Base-by-base conservation (phyloP, 2,113 vertebrate species). In the Nansenia antarctica region DNA sequence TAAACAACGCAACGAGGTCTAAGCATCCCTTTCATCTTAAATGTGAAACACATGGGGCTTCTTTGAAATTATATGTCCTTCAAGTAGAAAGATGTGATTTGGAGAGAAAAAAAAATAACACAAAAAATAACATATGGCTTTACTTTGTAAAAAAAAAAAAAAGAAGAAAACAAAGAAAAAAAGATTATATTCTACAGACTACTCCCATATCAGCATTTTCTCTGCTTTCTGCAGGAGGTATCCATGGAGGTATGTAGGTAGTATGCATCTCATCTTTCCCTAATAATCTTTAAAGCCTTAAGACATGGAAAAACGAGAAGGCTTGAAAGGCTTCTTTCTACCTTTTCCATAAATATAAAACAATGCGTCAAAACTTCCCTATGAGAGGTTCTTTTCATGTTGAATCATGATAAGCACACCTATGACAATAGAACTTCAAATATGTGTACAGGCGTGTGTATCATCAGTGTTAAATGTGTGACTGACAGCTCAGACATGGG, bases 1-100 rank as follows among this genome's bases (percentile, higher is more conserved):
- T 54, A 55, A 53, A 65, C 54, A 70, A 35, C 27, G 59, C 72
- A 63, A 27, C 24, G n/a, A 66, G 54, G 24, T 58, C 24, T 57
- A 60, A 49, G 32, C 30, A 42, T 42, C 27, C 45, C 84, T 86
- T 84, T 86, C 69, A 86, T 84, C 67, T 78, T 65, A 77, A 86
- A 86, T 82, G 63, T 11, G 60, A 82, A 84, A 74, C 84, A 86
- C 72, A 82, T 86, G 84, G n/a, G n/a, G 72, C 52, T 54, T 24
- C 60, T 67, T 57, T 61, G 29, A 74, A 81, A 77, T 42, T 18
- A 52, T 52, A 76, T 59, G 29, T 67, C 72, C 72, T 75, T 67
- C 69, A 78, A 76, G 59, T 39, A 22, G 29, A 53, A 53, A 74
- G 24, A 39, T 22, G 55, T 72, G 66, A 82, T 72, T 70, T 76